These are phyloP conservation scores for Philereme vetulata DNA, from an alignment of 2,888 invertebrate genomes.

Conservation along the genomic window DNA sequence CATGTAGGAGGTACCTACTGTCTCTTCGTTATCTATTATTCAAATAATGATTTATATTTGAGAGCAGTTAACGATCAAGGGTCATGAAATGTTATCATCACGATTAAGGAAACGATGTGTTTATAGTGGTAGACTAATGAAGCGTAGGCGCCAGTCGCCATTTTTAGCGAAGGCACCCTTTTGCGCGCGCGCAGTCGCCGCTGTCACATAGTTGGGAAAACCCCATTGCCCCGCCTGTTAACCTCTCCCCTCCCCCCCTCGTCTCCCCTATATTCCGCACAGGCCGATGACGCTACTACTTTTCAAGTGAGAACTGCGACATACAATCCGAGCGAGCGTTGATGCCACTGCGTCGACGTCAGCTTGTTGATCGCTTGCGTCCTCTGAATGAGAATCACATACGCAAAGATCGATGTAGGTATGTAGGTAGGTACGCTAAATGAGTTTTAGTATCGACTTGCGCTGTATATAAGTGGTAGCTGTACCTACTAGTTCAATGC, in stretches of 20 bases:
- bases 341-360: conserved; percentile 20
- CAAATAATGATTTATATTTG: too few relatives aligned
- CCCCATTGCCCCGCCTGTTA: conserved; percentile 56
- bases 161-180: conserved; percentile 64
- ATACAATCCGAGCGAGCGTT: conserved; percentile 18
- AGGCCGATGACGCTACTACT: conserved; percentile 32
- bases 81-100: conserved; percentile 4
- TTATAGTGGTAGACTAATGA: conserved; percentile 35
- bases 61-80: neutral
- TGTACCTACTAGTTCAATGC: conserved; percentile 11
- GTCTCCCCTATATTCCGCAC: conserved; percentile 2
- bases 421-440: too few relatives aligned
- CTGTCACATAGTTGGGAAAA: conserved; percentile 78
- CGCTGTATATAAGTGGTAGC: neutral
- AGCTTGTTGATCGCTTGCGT: conserved; percentile 18
- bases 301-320: conserved; percentile 30
- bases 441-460: conserved; percentile 7
- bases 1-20: too few relatives aligned
- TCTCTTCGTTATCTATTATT: too few relatives aligned
- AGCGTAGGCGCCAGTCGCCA: conserved; percentile 44
- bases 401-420: conserved; percentile 14
- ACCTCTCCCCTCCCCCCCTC: conserved; percentile 33
- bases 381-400: conserved; percentile 8
- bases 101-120: conserved; percentile 63
- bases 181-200: conserved; percentile 52